A percentile compares a stretch with the other conserved stretches of the same genome.
phyloP scores from a whole-genome alignment of 2,113 vertebrate genomes.

The Hystrix brachyura region DNA sequence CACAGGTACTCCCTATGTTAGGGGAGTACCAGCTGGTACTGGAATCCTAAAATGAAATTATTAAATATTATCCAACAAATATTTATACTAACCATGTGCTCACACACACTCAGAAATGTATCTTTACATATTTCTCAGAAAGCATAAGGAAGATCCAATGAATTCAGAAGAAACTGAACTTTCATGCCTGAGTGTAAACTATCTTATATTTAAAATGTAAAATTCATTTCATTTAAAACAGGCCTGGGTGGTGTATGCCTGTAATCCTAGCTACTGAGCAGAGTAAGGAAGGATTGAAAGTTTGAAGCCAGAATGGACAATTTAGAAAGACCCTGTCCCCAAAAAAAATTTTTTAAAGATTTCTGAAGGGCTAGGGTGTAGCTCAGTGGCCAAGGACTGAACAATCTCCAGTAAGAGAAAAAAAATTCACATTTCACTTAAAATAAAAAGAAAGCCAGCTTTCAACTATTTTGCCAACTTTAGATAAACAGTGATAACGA shows the following conservation, averaged over 20 bases:
- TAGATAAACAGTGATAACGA: background rate
- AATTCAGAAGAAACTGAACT: slow-evolving; percentile 49
- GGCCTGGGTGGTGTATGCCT: background rate
- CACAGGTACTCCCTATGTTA: background rate
- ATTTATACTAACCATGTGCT: background rate
- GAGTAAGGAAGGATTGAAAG: background rate
- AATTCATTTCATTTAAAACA: slow-evolving; percentile 28
- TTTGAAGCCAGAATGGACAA: background rate
- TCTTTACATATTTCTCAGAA: slow-evolving; percentile 22
- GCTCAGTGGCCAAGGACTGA: background rate
- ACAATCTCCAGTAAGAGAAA: background rate
- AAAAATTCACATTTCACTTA: background rate
- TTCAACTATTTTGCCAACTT: slow-evolving; percentile 14
- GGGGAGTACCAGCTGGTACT: background rate
- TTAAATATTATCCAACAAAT: slow-evolving; percentile 23
- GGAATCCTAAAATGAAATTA: slow-evolving; percentile 38
- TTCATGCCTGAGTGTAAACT: slow-evolving; percentile 7
- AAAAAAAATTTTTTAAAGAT: background rate
- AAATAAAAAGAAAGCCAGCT: background rate
- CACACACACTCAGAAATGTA: slow-evolving; percentile 20
- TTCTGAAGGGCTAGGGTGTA: background rate
- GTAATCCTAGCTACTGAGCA: background rate
- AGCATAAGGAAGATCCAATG: background rate
- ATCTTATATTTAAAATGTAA: background rate
- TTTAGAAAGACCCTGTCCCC: background rate